Percentiles rank a stretch among this genome's conserved stretches.
These are phyloP conservation scores for Leucosticte australis DNA, from an alignment of 2,113 vertebrate species.

Conservation along the genomic window DNA sequence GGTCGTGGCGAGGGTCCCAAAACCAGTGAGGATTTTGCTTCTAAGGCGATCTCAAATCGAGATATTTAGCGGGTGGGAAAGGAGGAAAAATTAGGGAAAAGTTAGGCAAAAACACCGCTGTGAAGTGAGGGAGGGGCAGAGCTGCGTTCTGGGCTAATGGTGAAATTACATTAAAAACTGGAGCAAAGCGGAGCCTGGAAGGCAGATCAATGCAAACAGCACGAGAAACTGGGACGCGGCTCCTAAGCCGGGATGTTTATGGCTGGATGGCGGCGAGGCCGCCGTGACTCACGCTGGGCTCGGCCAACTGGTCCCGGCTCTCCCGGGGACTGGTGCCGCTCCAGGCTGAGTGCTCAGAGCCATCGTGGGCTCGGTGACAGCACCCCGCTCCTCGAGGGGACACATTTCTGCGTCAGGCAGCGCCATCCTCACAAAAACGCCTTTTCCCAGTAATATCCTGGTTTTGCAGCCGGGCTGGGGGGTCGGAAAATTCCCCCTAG, in stretches of 20 bases:
- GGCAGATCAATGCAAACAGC: conserved; percentile 8
- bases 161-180: conserved; percentile 8
- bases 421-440: background rate
- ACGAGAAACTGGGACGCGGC: conserved; percentile 32
- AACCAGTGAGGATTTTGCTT: background rate
- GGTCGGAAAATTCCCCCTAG: accelerated
- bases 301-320: accelerated
- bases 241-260: background rate
- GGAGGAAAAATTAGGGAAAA: background rate
- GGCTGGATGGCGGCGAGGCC: background rate
- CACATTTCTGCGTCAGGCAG: background rate
- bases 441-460: accelerated
- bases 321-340: background rate
- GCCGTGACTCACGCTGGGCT: background rate
- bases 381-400: background rate
- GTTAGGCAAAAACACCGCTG: background rate
- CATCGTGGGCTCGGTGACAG: background rate
- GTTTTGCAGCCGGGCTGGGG: background rate
- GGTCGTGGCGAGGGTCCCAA: accelerated
- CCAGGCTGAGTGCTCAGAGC: background rate
- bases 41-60: background rate
- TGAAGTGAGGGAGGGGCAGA: background rate
- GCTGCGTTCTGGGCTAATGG: background rate
- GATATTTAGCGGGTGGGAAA: accelerated
- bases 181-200: conserved; percentile 38